Percentiles rank a stretch among this genome's conserved stretches.
Conservation (phyloP, 1,140 invertebrate species). For the Hycleus phaleratus region DNA sequence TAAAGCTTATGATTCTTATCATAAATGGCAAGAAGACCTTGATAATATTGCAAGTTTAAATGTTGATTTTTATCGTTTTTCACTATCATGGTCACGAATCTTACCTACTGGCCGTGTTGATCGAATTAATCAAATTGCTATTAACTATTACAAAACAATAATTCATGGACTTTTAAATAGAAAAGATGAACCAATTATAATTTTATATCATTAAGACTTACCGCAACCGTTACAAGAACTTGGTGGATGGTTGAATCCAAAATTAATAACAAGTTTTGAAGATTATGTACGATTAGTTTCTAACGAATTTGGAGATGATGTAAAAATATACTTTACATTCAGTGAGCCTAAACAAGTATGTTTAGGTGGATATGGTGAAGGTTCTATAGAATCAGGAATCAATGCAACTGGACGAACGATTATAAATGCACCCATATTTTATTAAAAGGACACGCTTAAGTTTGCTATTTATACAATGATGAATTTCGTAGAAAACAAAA, state of each 20-base stretch:
- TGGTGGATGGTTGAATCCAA: slow-evolving; percentile 45
- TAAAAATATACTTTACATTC: slow-evolving; percentile 47
- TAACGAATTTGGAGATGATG: slow-evolving; percentile 25
- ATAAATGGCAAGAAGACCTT: slow-evolving; percentile 49
- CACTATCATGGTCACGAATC: slow-evolving; percentile 51
- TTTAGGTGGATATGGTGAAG: slow-evolving; percentile 21
- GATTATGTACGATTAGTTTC: slow-evolving; percentile 36
- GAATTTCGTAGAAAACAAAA: slow-evolving; percentile 25
- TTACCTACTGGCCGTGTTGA: slow-evolving; percentile 21
- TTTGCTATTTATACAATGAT: slow-evolving; percentile 30
- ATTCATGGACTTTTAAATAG: slow-evolving; percentile 42
- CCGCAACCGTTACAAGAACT: slow-evolving; percentile 40
- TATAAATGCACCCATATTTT: slow-evolving; percentile 30
- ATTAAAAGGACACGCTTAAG: slow-evolving; percentile 28
- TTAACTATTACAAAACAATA: slow-evolving; percentile 51
- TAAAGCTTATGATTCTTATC: slow-evolving; percentile 51
- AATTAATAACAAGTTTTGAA: slow-evolving; percentile 34
- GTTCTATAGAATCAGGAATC: slow-evolving; percentile 18
- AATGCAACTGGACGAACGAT: slow-evolving; percentile 25
- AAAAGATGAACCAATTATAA: slow-evolving; percentile 34
- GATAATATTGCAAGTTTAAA: slow-evolving; percentile 44
- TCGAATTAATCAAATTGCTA: slow-evolving; percentile 14
- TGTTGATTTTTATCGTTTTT: slow-evolving; percentile 49
- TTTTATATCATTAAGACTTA: slow-evolving; percentile 36
- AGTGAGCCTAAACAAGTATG: slow-evolving; percentile 44